Conservation (phyloP, 37 sponge, comb jelly and placozoan species). For the Trichoplax adhaerens region DNA sequence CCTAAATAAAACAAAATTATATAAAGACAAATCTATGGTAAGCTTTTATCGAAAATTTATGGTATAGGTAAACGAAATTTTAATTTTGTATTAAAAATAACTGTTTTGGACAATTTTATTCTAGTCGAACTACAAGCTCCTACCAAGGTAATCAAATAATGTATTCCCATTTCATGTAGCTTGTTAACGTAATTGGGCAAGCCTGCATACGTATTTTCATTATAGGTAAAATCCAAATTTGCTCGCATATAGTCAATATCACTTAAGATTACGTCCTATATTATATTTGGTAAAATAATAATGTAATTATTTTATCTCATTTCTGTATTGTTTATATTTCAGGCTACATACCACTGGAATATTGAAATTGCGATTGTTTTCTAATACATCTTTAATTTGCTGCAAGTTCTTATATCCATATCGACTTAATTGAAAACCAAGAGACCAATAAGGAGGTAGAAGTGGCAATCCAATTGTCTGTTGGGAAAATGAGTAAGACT, state of each 20-base stretch:
- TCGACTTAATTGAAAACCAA: conserved; percentile 71
- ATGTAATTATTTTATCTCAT: too few relatives aligned
- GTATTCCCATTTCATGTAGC: conserved; percentile 41
- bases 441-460: conserved; percentile 68
- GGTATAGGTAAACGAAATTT: too few relatives aligned
- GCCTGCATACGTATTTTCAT: conserved; percentile 10
- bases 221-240: conserved; percentile 58
- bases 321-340: too few relatives aligned
- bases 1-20: conserved; percentile 5
- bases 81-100: background rate
- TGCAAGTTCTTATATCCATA: conserved; percentile 45
- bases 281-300: too few relatives aligned
- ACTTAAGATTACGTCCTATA: conserved; percentile 59
- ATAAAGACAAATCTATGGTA: too few relatives aligned
- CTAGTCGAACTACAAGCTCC: background rate
- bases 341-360: conserved; percentile 9
- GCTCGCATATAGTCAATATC: conserved; percentile 73
- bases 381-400: conserved; percentile 32
- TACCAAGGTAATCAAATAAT: conserved; percentile 48
- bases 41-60: too few relatives aligned
- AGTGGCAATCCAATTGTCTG: conserved; percentile 54
- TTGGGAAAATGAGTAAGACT: background rate
- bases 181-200: conserved; percentile 34
- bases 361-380: conserved; percentile 28
- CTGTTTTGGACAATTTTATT: background rate